A percentile compares a stretch with the other conserved stretches of the same genome.
These are phyloP conservation scores for Lordiphosa clarofinis DNA, from an alignment of 1,140 invertebrate species.

Conservation along the genomic window DNA sequence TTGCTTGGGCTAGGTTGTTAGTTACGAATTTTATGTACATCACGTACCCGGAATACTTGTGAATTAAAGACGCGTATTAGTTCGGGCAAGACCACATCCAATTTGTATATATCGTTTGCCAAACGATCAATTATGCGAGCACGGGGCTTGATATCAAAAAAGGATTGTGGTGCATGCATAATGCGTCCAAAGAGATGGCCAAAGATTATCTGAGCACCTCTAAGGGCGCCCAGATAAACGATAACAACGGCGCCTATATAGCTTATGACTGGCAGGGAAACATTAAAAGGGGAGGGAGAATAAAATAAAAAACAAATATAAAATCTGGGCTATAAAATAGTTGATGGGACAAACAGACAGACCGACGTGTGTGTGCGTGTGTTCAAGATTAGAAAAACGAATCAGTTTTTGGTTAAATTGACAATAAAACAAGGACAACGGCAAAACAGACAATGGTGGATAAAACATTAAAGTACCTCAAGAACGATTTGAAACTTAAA, in stretches of 20 bases:
- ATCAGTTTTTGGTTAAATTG: too few species aligned
- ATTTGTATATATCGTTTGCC: slow-evolving; percentile 86
- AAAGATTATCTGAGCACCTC: slow-evolving; percentile 48
- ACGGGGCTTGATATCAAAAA: slow-evolving; percentile 88
- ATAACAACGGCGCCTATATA: slow-evolving; percentile 37
- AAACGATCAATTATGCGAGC: slow-evolving; percentile 88
- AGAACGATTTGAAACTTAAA: too few species aligned
- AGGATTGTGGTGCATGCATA: slow-evolving; percentile 84
- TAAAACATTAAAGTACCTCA: too few species aligned
- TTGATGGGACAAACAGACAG: too few species aligned
- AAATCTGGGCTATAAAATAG: neutral
- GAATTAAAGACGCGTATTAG: slow-evolving; percentile 77
- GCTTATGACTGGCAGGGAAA: slow-evolving; percentile 39
- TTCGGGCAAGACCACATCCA: slow-evolving; percentile 82
- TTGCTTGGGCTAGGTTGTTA: slow-evolving; percentile 19
- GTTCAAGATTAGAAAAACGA: too few species aligned
- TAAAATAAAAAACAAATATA: neutral
- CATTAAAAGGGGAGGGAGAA: neutral
- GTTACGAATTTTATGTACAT: slow-evolving; percentile 20
- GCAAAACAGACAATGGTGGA: too few species aligned
- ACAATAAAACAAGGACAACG: too few species aligned
- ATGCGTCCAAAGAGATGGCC: slow-evolving; percentile 82
- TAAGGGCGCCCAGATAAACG: slow-evolving; percentile 42
- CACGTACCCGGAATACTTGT: slow-evolving; percentile 77
- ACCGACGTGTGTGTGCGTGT: too few species aligned